These are phyloP conservation scores for Acleris laterana DNA, from an alignment of 2,888 invertebrate species.

Conservation along the genomic window DNA sequence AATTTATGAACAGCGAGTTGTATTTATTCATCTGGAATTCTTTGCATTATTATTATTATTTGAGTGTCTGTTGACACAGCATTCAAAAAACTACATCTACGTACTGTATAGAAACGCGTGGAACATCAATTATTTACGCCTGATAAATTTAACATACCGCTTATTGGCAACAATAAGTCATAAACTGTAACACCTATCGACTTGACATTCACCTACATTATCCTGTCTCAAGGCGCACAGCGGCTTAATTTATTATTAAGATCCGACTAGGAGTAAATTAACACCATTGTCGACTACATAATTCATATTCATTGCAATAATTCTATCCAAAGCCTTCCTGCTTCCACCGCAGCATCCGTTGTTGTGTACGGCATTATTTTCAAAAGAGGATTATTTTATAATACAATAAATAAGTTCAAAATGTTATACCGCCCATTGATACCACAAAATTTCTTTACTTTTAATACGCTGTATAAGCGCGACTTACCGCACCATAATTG, in stretches of 20 bases:
- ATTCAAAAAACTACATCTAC: not conserved
- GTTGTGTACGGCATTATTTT: too few relatives aligned
- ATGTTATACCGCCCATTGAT: too few relatives aligned
- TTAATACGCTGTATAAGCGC: too few relatives aligned
- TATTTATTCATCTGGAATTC: slow-evolving; percentile 13
- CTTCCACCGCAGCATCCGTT: not conserved
- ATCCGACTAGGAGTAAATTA: slow-evolving; percentile 16
- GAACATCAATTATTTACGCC: slow-evolving; percentile 1
- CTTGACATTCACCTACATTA: slow-evolving; percentile 49
- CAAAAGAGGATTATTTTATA: too few relatives aligned
- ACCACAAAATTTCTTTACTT: too few relatives aligned
- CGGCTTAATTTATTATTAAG: slow-evolving; percentile 25
- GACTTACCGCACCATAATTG: too few relatives aligned
- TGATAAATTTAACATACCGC: slow-evolving; percentile 1
- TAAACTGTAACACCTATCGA: slow-evolving; percentile 23
- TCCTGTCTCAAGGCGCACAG: slow-evolving; percentile 43
- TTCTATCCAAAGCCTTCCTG: slow-evolving; percentile 10
- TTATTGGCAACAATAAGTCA: slow-evolving; percentile 15
- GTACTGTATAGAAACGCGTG: not conserved
- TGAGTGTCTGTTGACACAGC: slow-evolving; percentile 16
- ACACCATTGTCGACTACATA: slow-evolving; percentile 23
- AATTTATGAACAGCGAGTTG: slow-evolving; percentile 5
- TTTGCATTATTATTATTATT: slow-evolving; percentile 22
- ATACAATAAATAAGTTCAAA: too few relatives aligned
- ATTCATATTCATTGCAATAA: slow-evolving; percentile 20